Base-by-base conservation (phyloP, 2,797 vertebrate species). In the Hyperoplus lanceolatus region DNA sequence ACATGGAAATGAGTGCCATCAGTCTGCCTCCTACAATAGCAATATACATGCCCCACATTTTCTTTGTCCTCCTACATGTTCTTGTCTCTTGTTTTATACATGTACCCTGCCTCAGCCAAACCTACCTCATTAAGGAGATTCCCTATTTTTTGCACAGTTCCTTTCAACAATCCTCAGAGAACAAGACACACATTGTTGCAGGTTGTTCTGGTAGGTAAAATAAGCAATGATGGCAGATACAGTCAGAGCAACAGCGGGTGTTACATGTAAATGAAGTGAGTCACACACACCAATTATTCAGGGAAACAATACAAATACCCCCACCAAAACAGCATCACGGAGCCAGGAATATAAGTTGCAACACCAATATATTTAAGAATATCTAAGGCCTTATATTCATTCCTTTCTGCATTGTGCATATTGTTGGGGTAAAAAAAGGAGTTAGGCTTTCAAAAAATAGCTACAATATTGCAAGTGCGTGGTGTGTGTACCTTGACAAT, bases 401-500 rank as follows among this genome's bases (percentile, higher is more conserved):
- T 29, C 3, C 6, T 46, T 73, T 58, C n/a, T 21, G 1, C 3
- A 49, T 38, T 8, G 0, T 2, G n/a, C 3, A 46, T 16, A 14
- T 29, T 66, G 8, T 45, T 38, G 2, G 0, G 7, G 6, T 10
- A 4, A 15, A 53, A 39, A n/a, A 16, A 50, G 21, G 6, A 4
- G 8, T 16, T 8, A 39, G 0, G 13, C n/a, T 36, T 42, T 58
- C 3, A 50, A 48, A 50, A 4, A 21, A 9, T 38, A n/a, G 39
- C 3, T 29, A 63, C 4, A 16, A 15, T 39, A 14, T 12, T 39
- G 15, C 2, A 41, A 65, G 48, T 21, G 14, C 12, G 14, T 15
- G 14, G 8, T 58, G 6, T 58, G 6, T 48, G 4, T 88, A 97
- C 97, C 95, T 98, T 98, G 53, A 97, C 83, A 3, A 98, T 98